Evolutionary conservation across 2,888 invertebrate species (phyloP).

Genomic region (Marasmarcha lunaedactyla): DNA sequence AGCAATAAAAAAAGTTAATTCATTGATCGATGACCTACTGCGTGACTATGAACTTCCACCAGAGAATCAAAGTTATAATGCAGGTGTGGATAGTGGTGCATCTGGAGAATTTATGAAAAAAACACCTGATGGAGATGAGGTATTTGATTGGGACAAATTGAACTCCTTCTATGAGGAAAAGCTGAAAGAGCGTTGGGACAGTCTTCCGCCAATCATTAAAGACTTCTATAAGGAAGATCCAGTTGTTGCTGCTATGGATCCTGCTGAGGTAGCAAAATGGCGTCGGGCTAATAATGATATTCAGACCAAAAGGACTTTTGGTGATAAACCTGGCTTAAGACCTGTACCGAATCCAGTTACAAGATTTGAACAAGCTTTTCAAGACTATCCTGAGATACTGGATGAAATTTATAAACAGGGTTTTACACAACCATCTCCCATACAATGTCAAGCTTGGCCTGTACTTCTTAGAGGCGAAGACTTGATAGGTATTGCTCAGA

Average conservation of each 20-base stretch:
- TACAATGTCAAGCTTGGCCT: constrained; percentile 96
- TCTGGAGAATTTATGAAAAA: constrained; percentile 35
- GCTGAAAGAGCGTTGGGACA: constrained; percentile 73
- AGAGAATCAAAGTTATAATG: constrained; percentile 19
- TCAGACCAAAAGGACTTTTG: constrained; percentile 76
- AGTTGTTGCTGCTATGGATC: constrained; percentile 74
- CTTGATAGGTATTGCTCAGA: constrained; percentile 96
- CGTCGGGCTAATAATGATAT: constrained; percentile 79
- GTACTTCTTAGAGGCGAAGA: constrained; percentile 90
- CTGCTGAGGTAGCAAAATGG: constrained; percentile 73
- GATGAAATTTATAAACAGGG: constrained; percentile 83
- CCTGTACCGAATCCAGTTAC: constrained; percentile 81
- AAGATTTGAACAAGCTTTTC: constrained; percentile 87
- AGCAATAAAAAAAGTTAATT: constrained; percentile 30
- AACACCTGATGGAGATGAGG: constrained; percentile 37
- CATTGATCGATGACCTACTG: constrained; percentile 15
- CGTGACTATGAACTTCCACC: constrained; percentile 10
- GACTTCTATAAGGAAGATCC: constrained; percentile 86
- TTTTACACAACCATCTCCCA: constrained; percentile 88
- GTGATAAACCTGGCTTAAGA: constrained; percentile 46
- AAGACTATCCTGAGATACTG: constrained; percentile 85
- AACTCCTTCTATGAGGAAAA: constrained; percentile 64
- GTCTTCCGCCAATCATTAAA: constrained; percentile 78
- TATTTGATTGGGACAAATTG: constrained; percentile 72
- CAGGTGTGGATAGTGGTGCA: constrained; percentile 13